These are phyloP conservation scores for Rachycentron canadum DNA, from an alignment of 2,797 vertebrate species.

Conservation along the genomic window DNA sequence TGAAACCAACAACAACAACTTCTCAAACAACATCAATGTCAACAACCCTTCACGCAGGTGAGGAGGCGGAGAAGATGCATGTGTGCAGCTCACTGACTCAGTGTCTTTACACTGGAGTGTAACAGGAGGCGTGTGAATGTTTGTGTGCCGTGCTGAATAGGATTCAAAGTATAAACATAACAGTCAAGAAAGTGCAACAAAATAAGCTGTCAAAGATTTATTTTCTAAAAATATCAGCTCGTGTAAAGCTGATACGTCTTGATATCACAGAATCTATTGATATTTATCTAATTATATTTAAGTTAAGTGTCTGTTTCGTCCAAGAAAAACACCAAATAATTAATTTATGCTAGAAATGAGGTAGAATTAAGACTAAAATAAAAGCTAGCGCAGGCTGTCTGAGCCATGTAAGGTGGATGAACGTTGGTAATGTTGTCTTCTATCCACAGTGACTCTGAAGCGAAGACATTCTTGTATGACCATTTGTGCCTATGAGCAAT, in stretches of 20 bases:
- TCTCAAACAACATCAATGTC: not conserved
- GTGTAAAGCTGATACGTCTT: too few relatives aligned
- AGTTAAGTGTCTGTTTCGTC: not conserved
- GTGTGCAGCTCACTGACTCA: not conserved
- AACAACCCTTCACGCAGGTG: constrained; percentile 40
- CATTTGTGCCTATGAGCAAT: constrained; percentile 47
- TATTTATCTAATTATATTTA: too few relatives aligned
- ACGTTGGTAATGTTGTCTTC: not conserved
- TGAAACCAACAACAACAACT: not conserved
- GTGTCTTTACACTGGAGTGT: not conserved
- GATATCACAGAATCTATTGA: too few relatives aligned
- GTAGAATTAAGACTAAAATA: not conserved
- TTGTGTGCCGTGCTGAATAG: not conserved
- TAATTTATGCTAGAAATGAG: not conserved
- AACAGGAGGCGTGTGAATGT: not conserved
- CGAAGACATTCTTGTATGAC: not conserved
- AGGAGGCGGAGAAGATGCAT: constrained; percentile 24
- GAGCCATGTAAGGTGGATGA: not conserved
- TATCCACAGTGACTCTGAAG: not conserved
- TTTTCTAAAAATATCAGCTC: too few relatives aligned
- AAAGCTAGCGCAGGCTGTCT: too few relatives aligned
- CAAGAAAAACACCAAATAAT: not conserved
- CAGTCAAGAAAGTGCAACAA: not conserved
- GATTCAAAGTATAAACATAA: too few relatives aligned
- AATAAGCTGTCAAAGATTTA: too few relatives aligned